Percentiles rank a stretch among this genome's conserved stretches.
phyloP scores from a whole-genome alignment of 92 coral and sea anemone genomes.

The Ricordea florida region DNA sequence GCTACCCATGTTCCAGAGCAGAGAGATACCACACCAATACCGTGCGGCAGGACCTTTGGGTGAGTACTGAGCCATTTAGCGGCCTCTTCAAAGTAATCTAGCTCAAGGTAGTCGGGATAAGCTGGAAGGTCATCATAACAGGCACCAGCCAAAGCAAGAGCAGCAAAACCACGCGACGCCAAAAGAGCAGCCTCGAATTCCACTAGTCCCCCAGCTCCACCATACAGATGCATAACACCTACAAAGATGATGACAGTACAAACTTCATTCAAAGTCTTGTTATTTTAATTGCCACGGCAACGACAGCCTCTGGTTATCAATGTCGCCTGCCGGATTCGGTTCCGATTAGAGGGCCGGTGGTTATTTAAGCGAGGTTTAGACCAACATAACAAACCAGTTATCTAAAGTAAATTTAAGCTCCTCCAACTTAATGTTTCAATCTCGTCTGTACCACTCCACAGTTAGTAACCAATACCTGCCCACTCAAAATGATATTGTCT shows the following conservation, averaged over 20 bases:
- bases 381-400: no score
- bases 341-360: not conserved
- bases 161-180: constrained; percentile 76
- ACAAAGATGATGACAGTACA: no score
- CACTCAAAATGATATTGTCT: no score
- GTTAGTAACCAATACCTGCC: no score
- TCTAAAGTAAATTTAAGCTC: no score
- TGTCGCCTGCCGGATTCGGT: no score
- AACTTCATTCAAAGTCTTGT: no score
- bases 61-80: constrained; percentile 73
- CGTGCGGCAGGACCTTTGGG: constrained; percentile 40
- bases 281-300: no score
- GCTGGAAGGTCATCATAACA: constrained; percentile 50
- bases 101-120: constrained; percentile 27
- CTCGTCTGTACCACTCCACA: no score
- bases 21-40: constrained; percentile 54
- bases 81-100: constrained; percentile 75
- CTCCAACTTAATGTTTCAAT: no score
- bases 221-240: constrained; percentile 65
- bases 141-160: constrained; percentile 58
- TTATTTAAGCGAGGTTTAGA: no score
- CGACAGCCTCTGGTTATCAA: no score
- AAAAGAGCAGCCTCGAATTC: constrained; percentile 71
- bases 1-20: constrained; percentile 58
- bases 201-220: constrained; percentile 47